These are phyloP conservation scores for Leucophenga montana DNA, from an alignment of 2,888 invertebrate genomes.

Conservation along the genomic window DNA sequence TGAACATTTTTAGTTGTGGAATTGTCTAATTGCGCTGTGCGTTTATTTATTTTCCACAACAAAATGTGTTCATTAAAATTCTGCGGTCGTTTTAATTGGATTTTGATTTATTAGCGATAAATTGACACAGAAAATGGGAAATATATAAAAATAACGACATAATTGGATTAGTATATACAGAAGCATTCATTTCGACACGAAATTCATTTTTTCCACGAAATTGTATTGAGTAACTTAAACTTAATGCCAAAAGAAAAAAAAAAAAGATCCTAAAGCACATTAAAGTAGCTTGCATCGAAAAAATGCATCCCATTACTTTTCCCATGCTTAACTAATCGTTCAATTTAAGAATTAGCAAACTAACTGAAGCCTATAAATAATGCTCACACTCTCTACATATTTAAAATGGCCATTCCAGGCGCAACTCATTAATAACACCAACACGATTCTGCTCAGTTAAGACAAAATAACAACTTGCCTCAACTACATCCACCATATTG, in stretches of 20 bases:
- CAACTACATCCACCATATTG: no score
- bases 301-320: no score
- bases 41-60: no score
- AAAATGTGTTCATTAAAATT: conserved; percentile 6
- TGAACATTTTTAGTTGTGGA: neutral
- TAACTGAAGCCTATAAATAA: neutral
- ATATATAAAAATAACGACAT: neutral
- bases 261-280: no score
- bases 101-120: neutral
- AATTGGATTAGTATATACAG: neutral
- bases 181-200: no score
- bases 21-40: neutral
- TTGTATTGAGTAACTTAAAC: no score
- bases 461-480: neutral
- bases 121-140: neutral
- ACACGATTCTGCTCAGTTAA: conserved; percentile 30
- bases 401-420: conserved; percentile 14
- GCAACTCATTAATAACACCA: conserved; percentile 33
- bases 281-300: no score
- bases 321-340: no score
- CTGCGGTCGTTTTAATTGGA: neutral
- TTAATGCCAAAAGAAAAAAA: no score
- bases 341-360: no score
- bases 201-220: no score
- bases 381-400: conserved; percentile 13